phyloP scores from a whole-genome alignment of 92 coral and sea anemone genomes.

The Pocillopora grandis region DNA sequence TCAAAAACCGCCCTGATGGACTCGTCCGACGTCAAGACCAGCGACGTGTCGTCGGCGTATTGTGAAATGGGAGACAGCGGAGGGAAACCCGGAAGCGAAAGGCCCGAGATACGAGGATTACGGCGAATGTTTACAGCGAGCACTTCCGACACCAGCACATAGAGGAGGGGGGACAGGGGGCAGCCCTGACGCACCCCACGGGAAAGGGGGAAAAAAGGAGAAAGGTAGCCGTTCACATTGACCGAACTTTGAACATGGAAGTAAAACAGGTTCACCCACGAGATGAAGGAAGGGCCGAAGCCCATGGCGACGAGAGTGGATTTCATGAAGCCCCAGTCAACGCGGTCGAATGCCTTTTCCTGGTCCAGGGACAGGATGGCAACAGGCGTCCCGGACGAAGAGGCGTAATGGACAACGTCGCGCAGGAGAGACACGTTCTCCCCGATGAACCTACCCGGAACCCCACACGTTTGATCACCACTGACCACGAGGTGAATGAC shows the following conservation, averaged over 20 bases:
- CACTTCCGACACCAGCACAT: too few species aligned
- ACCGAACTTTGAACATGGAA: too few species aligned
- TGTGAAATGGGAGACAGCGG: background rate
- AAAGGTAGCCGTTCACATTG: too few species aligned
- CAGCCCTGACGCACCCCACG: too few species aligned
- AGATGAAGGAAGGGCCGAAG: too few species aligned
- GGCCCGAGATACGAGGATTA: too few species aligned
- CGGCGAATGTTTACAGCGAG: too few species aligned
- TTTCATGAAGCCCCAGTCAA: background rate
- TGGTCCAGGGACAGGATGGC: constrained; percentile 60
- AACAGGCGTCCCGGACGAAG: background rate
- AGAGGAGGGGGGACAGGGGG: too few species aligned
- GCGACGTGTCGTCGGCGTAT: constrained; percentile 62
- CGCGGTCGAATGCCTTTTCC: constrained; percentile 63
- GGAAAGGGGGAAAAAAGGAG: too few species aligned
- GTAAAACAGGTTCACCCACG: too few species aligned
- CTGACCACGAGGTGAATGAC: constrained; percentile 34
- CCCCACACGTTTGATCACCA: constrained; percentile 58
- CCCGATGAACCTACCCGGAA: constrained; percentile 53
- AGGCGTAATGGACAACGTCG: constrained; percentile 24
- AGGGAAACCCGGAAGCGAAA: too few species aligned
- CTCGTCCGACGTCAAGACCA: constrained; percentile 6
- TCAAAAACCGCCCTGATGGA: background rate
- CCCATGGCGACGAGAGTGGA: too few species aligned
- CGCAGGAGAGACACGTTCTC: constrained; percentile 49